Conservation (phyloP, 1,140 invertebrate species). For the Nautilus pompilius region DNA sequence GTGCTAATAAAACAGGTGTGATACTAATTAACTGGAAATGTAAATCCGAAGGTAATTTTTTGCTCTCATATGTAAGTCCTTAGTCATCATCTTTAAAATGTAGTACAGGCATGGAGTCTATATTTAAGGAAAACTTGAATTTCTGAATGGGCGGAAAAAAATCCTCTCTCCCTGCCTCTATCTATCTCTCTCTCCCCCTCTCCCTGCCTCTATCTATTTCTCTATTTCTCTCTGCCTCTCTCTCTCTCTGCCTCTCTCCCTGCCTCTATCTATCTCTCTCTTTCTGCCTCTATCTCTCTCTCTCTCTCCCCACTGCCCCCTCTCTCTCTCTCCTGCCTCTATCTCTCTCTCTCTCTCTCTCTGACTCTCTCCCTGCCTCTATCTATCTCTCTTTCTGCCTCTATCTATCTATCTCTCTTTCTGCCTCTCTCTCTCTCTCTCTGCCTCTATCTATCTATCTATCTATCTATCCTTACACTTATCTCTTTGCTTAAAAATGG, state of each 20-base stretch:
- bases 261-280: not conserved
- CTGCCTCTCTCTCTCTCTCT: constrained; percentile 24
- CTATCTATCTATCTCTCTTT: not conserved
- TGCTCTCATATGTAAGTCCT: too few relatives aligned
- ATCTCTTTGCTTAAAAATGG: not conserved
- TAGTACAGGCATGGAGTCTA: too few relatives aligned
- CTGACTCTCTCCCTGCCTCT: not conserved
- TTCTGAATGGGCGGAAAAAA: too few relatives aligned
- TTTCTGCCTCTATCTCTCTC: not conserved
- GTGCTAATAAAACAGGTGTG: too few relatives aligned
- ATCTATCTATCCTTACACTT: not conserved
- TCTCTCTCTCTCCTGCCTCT: not conserved
- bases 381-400: not conserved
- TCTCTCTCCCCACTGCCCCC: not conserved
- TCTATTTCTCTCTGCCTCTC: not conserved
- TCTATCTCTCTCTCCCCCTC: not conserved
- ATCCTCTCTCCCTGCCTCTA: too few relatives aligned
- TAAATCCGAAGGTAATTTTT: too few relatives aligned
- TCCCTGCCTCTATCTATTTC: not conserved
- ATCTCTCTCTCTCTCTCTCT: not conserved
- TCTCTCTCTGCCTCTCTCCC: not conserved
- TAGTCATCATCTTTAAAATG: too few relatives aligned
- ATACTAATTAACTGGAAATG: too few relatives aligned
- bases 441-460: not conserved
- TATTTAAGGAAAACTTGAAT: too few relatives aligned